Base-by-base conservation (phyloP, 2,888 invertebrate species). In the Campopleginae sp. region DNA sequence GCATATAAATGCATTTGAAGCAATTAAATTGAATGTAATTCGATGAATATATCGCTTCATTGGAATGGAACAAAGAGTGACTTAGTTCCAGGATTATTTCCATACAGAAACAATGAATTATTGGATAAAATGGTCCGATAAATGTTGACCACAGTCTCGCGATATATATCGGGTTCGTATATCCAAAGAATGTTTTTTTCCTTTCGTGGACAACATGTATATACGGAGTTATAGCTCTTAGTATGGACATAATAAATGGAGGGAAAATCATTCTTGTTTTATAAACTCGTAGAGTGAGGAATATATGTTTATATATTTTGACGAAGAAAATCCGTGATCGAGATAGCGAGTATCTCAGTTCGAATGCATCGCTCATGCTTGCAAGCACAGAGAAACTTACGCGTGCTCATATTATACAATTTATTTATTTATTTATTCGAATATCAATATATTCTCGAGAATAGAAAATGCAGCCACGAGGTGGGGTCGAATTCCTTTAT, bases 401-500 rank as follows among this genome's bases (percentile, higher is more conserved):
- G 10, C 38, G 17, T 23, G 46, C 19, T 46, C 42, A 46, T 44
- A 58, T 44, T 46, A 46, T 8, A n/a, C 17, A 8, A 63, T 63
- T 31, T 46, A 63, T 51, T 19, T 48, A 61, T 46, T 46, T n/a
- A 63, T 23, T 0, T 75, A 48, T 54, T 38, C 10, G 38, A 8
- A 38, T 31, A 78, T 27, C 8, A 65, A n/a, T 6, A 65, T 46
- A 51, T 63, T 58, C 23, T 74, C 58, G 77, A 72, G 71, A 82
- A 72, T 38, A 27, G 63, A 79, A 71, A 77, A 82, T 66, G 61
- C 74, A 61, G 75, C 63, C 75, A 33, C 70, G 79, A 79, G 79
- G 79, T 80, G 75, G 75, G 68, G 79, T 83, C 83, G 63, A 83
- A 83, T 83, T 83, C 79, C 83, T 71, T 27, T 42, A 80, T 80